Evolutionary conservation across 2,113 vertebrate genomes (phyloP), one percentile per base, ranked within the genome.

Genomic region (Syrrhaptes paradoxus): DNA sequence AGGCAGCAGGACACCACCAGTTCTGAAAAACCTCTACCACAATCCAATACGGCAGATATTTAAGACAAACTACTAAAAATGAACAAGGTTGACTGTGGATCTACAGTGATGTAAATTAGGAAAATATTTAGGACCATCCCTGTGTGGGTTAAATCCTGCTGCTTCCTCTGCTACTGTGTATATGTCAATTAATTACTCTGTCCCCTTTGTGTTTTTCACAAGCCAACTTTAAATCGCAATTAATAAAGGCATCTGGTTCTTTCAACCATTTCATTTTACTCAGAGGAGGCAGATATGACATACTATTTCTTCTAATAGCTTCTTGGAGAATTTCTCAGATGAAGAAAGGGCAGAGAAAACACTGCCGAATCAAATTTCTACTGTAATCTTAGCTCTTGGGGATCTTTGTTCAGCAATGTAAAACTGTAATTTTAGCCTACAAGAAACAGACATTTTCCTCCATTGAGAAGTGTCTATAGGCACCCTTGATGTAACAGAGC

Each of bases 161-260:
- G 66, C 57, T 77, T 87, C 65, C 38, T 36, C 55, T 84, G 55
- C 49, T 81, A 66, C 38, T 58, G 18, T 26, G 13, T 61, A 2
- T 15, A 28, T 48, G 18, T 45, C 72, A 70, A 5, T 22, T 63
- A 89, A 70, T 59, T n/a, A 73, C 62, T 89, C 63, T 38, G 25
- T 6, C 25, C 29, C 17, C 29, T 62, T 57, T 34, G 25, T 74
- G 66, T 54, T 89, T 89, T 91, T 87, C 52, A 83, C 41, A 81
- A 57, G 48, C 43, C 85, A 63, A 55, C 62, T 85, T 91, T 65
- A 93, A 87, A 63, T 55, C n/a, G 15, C 61, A 91, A 81, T 89
- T 81, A 89, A 87, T 87, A 87, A 94, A 89, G 70, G 51, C 55
- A 91, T 80, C 84, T 86, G 76, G 65, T 71, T 63, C 73, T 85